Evolutionary conservation across 1,140 invertebrate genomes (phyloP).

Genomic region (Chironomus striatipennis): DNA sequence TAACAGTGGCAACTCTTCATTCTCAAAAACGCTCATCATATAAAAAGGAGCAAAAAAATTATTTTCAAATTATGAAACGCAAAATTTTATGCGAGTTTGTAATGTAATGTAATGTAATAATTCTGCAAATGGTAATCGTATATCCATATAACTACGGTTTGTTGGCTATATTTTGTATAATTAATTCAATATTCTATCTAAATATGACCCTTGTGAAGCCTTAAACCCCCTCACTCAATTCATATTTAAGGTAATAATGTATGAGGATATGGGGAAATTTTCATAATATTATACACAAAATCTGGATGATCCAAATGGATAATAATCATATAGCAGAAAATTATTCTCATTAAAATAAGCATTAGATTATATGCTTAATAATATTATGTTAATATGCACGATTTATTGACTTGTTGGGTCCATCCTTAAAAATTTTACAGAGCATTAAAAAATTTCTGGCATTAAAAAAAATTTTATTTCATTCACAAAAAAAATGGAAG

Average conservation of each 20-base stretch:
- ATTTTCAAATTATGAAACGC: background rate
- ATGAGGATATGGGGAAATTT: no score
- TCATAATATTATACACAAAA: background rate
- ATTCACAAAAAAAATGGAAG: no score
- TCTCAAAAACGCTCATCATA: no score
- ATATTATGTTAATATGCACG: no score
- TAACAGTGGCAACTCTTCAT: no score
- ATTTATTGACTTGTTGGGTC: no score
- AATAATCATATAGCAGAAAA: conserved; percentile 5
- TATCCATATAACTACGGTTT: background rate
- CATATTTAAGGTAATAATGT: no score
- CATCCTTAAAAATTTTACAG: no score
- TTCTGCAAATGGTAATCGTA: background rate
- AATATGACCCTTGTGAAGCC: background rate
- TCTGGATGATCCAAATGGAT: background rate
- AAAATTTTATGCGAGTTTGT: conserved; percentile 8
- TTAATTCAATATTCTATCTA: conserved; percentile 4
- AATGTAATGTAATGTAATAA: background rate
- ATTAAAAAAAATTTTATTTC: no score
- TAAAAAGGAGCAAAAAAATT: background rate
- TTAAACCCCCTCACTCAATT: background rate
- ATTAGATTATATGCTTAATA: no score
- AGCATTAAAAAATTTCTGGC: no score
- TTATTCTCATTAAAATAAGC: background rate
- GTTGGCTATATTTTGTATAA: conserved; percentile 2